Conservation (phyloP, 2,888 invertebrate genomes). For the Himalopsyche kuldschensis region DNA sequence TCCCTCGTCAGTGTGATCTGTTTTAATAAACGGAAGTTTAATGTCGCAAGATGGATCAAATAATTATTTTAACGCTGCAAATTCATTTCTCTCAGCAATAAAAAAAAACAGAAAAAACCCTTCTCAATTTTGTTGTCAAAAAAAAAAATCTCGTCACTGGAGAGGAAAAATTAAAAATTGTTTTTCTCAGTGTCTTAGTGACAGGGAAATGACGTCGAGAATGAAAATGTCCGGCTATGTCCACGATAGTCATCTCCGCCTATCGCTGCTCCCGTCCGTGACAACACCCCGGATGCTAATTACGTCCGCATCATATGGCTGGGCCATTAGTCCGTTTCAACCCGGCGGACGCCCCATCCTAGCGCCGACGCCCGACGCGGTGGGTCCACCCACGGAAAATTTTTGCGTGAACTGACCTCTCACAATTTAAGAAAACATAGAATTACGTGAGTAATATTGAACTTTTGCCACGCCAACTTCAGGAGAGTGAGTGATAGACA, state of each 20-base stretch:
- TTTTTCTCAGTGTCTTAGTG: neutral
- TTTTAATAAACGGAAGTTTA: neutral
- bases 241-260: neutral
- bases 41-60: neutral
- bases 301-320: constrained; percentile 23
- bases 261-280: neutral
- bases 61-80: neutral
- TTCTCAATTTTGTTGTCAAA: neutral
- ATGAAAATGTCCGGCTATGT: neutral
- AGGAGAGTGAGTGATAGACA: no score
- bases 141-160: neutral
- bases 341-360: neutral
- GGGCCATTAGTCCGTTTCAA: neutral
- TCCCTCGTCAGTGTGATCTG: neutral
- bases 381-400: neutral
- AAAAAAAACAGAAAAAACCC: neutral
- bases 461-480: no score
- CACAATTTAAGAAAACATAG: neutral
- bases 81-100: neutral
- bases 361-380: neutral
- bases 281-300: constrained; percentile 31
- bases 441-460: no score
- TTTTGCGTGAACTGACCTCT: neutral
- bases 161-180: neutral
- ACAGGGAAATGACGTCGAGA: neutral